Conservation (phyloP, 2,113 vertebrate species). For the Macrotis lagotis region DNA sequence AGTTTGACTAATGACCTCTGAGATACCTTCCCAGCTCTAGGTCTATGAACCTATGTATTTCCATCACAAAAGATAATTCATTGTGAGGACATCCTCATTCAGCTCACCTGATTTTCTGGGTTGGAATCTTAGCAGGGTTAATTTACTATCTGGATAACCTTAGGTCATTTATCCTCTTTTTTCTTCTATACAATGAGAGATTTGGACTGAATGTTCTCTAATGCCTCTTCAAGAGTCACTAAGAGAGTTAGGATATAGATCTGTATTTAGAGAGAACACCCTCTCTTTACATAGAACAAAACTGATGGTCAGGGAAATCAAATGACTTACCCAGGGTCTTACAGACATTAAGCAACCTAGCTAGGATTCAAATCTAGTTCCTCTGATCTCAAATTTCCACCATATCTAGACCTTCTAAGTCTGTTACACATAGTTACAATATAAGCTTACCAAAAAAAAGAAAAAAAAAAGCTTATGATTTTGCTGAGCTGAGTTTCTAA, state of each 20-base stretch:
- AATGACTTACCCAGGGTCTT: constrained; percentile 13
- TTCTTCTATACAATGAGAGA: not conserved
- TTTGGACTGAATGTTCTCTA: not conserved
- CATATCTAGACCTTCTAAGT: constrained; percentile 54
- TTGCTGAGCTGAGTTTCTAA: constrained; percentile 59
- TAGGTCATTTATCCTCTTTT: not conserved
- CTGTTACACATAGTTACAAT: constrained; percentile 55
- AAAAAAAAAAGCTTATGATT: constrained; percentile 68
- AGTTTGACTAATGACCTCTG: not conserved
- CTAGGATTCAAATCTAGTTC: not conserved
- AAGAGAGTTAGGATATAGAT: not conserved
- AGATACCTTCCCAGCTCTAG: not conserved
- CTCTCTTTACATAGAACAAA: not conserved
- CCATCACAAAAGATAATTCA: not conserved
- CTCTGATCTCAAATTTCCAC: not conserved
- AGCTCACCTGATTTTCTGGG: not conserved
- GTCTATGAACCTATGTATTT: not conserved
- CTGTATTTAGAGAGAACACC: not conserved
- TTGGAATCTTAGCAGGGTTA: not conserved
- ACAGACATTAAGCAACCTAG: not conserved
- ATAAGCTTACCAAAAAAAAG: not conserved
- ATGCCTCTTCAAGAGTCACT: not conserved
- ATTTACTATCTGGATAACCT: not conserved
- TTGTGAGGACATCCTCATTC: not conserved
- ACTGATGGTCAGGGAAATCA: constrained; percentile 23